phyloP scores from a whole-genome alignment of 2,113 vertebrate genomes.

The Argyrosomus japonicus region DNA sequence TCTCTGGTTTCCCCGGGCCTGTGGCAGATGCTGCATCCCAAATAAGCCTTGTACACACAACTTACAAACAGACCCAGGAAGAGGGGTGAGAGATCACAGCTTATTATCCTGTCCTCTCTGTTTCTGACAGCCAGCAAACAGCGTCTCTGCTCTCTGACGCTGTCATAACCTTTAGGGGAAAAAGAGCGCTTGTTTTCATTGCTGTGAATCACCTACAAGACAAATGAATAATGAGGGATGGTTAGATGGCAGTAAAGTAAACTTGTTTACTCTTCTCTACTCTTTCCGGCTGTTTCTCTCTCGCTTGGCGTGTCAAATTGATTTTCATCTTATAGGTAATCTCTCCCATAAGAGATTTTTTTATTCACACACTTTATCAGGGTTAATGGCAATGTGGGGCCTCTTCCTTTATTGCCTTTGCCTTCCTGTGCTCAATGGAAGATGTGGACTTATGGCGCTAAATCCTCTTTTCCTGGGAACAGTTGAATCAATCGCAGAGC shows the following conservation, averaged over 20 bases:
- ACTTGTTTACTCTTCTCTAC: not conserved
- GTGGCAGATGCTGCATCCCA: constrained; percentile 72
- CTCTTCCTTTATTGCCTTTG: constrained; percentile 43
- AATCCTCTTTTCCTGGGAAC: constrained; percentile 53
- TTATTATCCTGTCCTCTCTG: constrained; percentile 42
- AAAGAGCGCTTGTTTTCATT: constrained; percentile 12
- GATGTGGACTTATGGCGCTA: constrained; percentile 37
- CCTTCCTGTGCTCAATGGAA: constrained; percentile 41
- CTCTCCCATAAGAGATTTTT: constrained; percentile 20
- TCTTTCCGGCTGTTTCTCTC: not conserved
- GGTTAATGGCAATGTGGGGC: constrained; percentile 33
- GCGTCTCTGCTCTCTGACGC: constrained; percentile 25
- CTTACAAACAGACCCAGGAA: constrained; percentile 55
- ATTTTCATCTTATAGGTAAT: constrained; percentile 46
- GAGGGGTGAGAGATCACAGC: constrained; percentile 56
- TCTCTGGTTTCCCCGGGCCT: constrained; percentile 60
- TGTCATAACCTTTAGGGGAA: constrained; percentile 51
- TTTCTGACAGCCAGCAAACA: constrained; percentile 70
- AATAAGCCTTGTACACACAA: constrained; percentile 72
- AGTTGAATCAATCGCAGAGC: constrained; percentile 52
- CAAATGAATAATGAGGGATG: not conserved
- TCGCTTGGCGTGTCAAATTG: constrained; percentile 26
- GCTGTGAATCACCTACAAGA: constrained; percentile 36
- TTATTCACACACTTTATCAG: constrained; percentile 41
- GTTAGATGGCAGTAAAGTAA: constrained; percentile 2